These are phyloP conservation scores for Copsychus sechellarum DNA, from an alignment of 2,113 vertebrate species.

Conservation along the genomic window DNA sequence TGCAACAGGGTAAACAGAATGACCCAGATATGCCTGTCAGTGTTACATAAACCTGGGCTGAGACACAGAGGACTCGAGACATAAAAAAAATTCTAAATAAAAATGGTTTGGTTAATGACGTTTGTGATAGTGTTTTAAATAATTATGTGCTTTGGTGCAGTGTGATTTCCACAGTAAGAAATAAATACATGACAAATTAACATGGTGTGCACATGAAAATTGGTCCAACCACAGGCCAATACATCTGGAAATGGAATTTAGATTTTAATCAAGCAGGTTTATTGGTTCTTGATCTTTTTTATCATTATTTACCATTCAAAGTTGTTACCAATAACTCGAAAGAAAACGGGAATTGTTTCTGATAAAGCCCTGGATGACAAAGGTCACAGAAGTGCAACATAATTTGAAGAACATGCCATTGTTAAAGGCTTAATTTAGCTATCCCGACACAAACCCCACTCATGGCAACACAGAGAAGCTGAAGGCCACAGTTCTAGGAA, in stretches of 20 bases:
- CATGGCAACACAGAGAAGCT: neutral
- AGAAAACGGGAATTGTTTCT: neutral
- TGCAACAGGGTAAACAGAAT: neutral
- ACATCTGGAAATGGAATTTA: neutral
- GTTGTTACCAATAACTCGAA: constrained; percentile 16
- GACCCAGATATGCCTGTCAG: neutral
- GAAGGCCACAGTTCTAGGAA: neutral
- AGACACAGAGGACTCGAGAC: neutral
- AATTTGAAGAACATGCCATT: neutral
- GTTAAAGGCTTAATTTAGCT: neutral
- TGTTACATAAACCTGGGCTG: neutral
- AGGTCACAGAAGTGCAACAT: neutral
- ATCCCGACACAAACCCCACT: neutral
- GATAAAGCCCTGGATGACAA: constrained; percentile 1
- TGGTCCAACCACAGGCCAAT: neutral
- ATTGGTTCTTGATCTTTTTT: neutral
- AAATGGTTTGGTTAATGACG: neutral
- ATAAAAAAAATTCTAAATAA: neutral
- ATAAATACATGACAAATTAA: neutral
- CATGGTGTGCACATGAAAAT: neutral
- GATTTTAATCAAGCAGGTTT: neutral
- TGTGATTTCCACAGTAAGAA: neutral
- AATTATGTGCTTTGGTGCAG: neutral
- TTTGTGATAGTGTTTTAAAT: neutral
- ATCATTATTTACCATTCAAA: neutral